Conservation (phyloP, 2,113 vertebrate genomes). For the Pterophyllum scalare region DNA sequence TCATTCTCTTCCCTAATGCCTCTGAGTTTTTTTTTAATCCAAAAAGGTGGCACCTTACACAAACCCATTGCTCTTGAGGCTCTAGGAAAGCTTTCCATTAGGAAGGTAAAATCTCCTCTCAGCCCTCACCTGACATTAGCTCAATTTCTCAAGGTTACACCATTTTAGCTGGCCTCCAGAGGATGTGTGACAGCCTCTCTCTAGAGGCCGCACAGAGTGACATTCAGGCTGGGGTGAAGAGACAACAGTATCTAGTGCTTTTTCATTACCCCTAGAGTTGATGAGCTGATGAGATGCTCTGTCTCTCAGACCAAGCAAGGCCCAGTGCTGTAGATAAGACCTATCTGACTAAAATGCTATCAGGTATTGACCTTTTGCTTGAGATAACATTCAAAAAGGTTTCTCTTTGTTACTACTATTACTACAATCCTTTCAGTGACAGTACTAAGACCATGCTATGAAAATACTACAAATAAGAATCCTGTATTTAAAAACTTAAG, state of each 20-base stretch:
- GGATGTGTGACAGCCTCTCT: slow-evolving; percentile 37
- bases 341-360: not conserved
- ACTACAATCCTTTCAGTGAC: not conserved
- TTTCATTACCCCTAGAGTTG: slow-evolving; percentile 13
- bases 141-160: slow-evolving; percentile 57
- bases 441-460: not conserved
- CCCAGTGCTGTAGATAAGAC: not conserved
- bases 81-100: slow-evolving; percentile 58
- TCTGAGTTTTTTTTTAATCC: slow-evolving; percentile 41
- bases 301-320: not conserved
- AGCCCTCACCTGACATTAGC: slow-evolving; percentile 48
- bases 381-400: not conserved
- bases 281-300: not conserved
- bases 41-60: slow-evolving; percentile 37
- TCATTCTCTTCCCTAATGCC: slow-evolving; percentile 26
- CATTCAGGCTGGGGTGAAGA: not conserved
- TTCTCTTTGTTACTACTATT: not conserved
- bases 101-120: slow-evolving; percentile 45
- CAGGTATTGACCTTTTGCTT: not conserved
- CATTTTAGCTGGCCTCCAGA: slow-evolving; percentile 49
- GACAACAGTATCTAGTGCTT: slow-evolving; percentile 26
- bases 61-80: slow-evolving; percentile 43
- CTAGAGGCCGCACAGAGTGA: slow-evolving; percentile 38
- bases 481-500: too few relatives aligned
- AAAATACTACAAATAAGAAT: not conserved